Conservation (phyloP, 2,888 invertebrate species). For the Cerastis rubricosa region DNA sequence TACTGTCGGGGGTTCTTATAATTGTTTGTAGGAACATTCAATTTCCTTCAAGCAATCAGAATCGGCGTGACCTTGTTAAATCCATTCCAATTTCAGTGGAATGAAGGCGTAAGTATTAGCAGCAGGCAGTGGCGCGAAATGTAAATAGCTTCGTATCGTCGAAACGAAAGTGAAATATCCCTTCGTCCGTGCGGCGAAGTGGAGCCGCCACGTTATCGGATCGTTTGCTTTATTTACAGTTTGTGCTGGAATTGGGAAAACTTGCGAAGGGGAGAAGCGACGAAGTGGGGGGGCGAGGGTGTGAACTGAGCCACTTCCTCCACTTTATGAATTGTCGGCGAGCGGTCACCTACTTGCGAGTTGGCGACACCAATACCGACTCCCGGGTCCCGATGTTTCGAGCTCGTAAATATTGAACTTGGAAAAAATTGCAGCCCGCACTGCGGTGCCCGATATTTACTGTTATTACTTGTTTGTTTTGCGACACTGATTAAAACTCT, state of each 20-base stretch:
- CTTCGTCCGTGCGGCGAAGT: conserved; percentile 66
- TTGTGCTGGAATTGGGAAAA: conserved; percentile 66
- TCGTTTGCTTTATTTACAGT: conserved; percentile 75
- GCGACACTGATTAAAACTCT: conserved; percentile 60
- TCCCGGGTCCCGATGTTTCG: conserved; percentile 71
- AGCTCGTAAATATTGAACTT: conserved; percentile 76
- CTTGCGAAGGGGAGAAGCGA: conserved; percentile 53
- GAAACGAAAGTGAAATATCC: conserved; percentile 77
- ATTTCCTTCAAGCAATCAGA: conserved; percentile 60
- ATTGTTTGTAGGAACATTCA: conserved; percentile 64
- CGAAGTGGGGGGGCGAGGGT: conserved; percentile 54
- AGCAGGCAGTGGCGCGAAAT: conserved; percentile 57
- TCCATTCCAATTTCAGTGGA: conserved; percentile 66
- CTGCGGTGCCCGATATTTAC: conserved; percentile 70
- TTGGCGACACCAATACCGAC: conserved; percentile 73
- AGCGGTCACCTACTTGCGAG: conserved; percentile 70
- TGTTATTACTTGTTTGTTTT: conserved; percentile 72
- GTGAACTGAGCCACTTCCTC: conserved; percentile 58
- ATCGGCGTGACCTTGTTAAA: conserved; percentile 66
- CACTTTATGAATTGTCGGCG: conserved; percentile 77
- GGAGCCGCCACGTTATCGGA: conserved; percentile 74
- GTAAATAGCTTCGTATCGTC: conserved; percentile 67
- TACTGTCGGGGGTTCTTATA: conserved; percentile 46
- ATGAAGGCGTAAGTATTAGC: conserved; percentile 66
- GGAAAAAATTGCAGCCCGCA: conserved; percentile 70